Conservation (phyloP, 1,140 invertebrate species). For the Macrosteles quadrilineatus region DNA sequence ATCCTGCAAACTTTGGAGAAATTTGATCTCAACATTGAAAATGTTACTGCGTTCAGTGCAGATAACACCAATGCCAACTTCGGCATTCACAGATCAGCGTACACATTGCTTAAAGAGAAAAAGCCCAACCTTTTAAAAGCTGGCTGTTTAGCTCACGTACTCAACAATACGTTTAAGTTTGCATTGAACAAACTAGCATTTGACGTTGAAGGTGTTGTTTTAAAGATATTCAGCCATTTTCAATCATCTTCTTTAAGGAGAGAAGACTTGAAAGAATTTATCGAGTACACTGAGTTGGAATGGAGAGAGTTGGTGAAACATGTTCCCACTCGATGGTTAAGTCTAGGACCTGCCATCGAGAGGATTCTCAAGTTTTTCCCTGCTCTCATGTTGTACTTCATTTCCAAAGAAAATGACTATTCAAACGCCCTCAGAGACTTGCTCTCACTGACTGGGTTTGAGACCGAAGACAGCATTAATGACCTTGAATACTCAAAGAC, state of each 20-base stretch:
- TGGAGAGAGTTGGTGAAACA: conserved; percentile 6
- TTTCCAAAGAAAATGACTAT: conserved; percentile 6
- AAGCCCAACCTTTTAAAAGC: conserved; percentile 13
- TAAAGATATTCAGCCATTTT: conserved; percentile 14
- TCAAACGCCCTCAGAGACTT: conserved; percentile 21
- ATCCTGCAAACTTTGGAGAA: not conserved
- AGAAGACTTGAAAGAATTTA: conserved; percentile 20
- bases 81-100: not conserved
- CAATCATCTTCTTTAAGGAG: not conserved
- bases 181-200: not conserved
- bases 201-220: not conserved
- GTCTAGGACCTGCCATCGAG: conserved; percentile 8
- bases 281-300: not conserved
- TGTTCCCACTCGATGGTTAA: conserved; percentile 23
- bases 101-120: conserved; percentile 16
- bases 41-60: not conserved
- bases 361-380: conserved; percentile 8
- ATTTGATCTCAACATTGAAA: not conserved
- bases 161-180: conserved; percentile 3
- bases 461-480: conserved; percentile 5
- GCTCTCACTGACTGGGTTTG: conserved; percentile 21
- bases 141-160: not conserved
- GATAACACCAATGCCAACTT: conserved; percentile 26
- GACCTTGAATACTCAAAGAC: conserved; percentile 26
- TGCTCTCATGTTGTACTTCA: conserved; percentile 18